These are phyloP conservation scores for Zoanthus solanderi DNA, from an alignment of 92 coral and sea anemone genomes.

Conservation along the genomic window DNA sequence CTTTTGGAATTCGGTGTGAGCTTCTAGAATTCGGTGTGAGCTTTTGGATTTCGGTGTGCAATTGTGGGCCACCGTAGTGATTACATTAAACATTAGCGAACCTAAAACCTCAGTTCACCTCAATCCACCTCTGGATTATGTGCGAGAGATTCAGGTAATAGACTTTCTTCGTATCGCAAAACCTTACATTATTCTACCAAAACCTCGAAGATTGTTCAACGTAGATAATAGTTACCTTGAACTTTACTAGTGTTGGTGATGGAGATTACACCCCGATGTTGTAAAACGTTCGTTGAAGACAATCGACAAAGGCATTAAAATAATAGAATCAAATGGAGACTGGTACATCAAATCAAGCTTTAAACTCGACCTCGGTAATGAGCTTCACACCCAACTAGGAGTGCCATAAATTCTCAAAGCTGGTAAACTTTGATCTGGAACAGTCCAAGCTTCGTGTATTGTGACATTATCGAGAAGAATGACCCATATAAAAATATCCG, in stretches of 20 bases:
- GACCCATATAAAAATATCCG: background rate
- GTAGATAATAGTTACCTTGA: background rate
- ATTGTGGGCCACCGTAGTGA: background rate
- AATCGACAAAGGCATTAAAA: background rate
- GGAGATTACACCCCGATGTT: background rate
- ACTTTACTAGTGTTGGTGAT: background rate
- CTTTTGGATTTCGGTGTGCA: slow-evolving; percentile 8
- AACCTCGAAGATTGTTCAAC: background rate
- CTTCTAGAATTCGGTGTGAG: slow-evolving; percentile 26
- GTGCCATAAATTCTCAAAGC: background rate
- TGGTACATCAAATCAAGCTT: background rate
- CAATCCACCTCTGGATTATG: background rate
- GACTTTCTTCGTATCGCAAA: too few relatives aligned
- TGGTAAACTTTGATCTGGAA: background rate
- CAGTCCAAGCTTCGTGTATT: background rate
- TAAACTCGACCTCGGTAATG: background rate
- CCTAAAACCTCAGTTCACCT: background rate
- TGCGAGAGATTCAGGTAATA: background rate
- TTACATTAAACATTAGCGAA: background rate
- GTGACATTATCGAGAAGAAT: background rate
- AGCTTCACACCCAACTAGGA: background rate
- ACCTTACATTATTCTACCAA: background rate
- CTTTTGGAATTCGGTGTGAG: slow-evolving; percentile 29
- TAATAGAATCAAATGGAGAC: background rate
- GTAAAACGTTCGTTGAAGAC: background rate